A percentile compares a stretch with the other conserved stretches of the same genome.
Evolutionary conservation across 1,140 invertebrate species (phyloP).

Genomic region (Zaprionus camerounensis): DNA sequence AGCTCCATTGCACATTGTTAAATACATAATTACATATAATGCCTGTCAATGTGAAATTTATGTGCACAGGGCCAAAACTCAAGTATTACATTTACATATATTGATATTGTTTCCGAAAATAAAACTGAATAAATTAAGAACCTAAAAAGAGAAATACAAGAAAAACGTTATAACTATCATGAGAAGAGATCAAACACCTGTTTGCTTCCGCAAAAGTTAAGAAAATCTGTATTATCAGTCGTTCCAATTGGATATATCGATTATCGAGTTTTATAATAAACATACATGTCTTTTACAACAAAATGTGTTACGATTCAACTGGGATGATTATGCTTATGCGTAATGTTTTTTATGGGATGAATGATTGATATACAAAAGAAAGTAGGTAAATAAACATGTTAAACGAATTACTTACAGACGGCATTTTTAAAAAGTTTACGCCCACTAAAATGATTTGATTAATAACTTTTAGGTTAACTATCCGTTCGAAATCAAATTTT

Average conservation of each 20-base stretch:
- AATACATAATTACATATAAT: conserved; percentile 11
- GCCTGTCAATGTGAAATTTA: conserved; percentile 17
- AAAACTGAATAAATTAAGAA: conserved; percentile 14
- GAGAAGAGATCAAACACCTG: neutral
- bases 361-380: too few relatives aligned
- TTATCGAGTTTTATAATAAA: conserved; percentile 41
- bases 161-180: conserved; percentile 5
- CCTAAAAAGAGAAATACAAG: neutral
- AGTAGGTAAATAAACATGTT: too few relatives aligned
- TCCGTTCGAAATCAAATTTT: too few relatives aligned
- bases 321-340: neutral
- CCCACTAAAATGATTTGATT: too few relatives aligned
- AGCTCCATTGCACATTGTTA: conserved; percentile 33
- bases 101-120: conserved; percentile 28
- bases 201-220: conserved; percentile 4
- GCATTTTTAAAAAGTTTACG: too few relatives aligned
- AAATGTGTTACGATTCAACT: neutral
- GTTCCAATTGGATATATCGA: conserved; percentile 16
- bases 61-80: conserved; percentile 26
- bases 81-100: conserved; percentile 31
- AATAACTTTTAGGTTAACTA: too few relatives aligned
- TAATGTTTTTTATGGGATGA: too few relatives aligned
- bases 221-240: conserved; percentile 8
- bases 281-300: conserved; percentile 29
- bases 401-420: too few relatives aligned